Conservation (phyloP, 2,113 vertebrate species). For the Carettochelys insculpta region DNA sequence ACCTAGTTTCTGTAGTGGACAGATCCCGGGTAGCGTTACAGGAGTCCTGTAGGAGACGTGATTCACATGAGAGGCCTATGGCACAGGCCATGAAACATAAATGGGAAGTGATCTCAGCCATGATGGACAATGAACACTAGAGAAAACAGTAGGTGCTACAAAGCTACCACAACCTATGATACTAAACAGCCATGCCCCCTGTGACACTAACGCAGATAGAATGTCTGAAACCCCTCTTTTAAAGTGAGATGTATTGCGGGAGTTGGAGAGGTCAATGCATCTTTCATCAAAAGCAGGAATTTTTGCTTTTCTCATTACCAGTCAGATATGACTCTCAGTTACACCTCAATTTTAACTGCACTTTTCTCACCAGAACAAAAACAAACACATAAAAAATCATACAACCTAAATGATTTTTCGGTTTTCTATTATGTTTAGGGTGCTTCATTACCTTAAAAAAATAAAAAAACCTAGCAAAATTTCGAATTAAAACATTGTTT, state of each 20-base stretch:
- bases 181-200: too few relatives aligned
- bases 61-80: background rate
- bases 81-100: background rate
- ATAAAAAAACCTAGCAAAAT: background rate
- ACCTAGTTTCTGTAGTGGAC: background rate
- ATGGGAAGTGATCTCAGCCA: background rate
- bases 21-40: background rate
- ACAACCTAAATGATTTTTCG: background rate
- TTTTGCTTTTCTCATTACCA: conserved; percentile 44
- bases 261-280: too few relatives aligned
- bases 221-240: conserved; percentile 27
- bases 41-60: background rate
- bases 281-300: background rate
- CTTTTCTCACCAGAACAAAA: background rate
- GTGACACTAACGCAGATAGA: background rate
- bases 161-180: too few relatives aligned
- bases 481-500: background rate
- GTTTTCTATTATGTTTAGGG: background rate
- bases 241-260: background rate
- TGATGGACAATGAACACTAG: background rate
- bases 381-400: background rate
- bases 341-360: background rate
- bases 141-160: background rate
- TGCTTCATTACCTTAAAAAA: background rate
- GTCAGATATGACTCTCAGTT: background rate